Evolutionary conservation across 2,113 vertebrate genomes (phyloP).

Genomic region (Ranitomeya imitator): DNA sequence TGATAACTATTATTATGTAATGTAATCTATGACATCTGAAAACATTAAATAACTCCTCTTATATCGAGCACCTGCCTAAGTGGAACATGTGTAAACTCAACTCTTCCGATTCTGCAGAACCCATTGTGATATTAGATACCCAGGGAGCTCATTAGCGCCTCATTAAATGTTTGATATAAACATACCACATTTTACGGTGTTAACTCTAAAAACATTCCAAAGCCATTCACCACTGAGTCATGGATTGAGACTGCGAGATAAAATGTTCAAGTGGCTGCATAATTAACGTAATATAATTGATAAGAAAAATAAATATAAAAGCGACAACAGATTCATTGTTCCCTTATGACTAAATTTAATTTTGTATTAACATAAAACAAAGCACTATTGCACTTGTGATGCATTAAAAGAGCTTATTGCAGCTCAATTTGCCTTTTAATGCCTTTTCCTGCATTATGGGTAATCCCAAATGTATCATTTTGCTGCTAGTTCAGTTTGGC

Average conservation of each 20-base stretch:
- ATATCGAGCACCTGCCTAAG: not conserved
- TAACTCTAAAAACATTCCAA: constrained; percentile 57
- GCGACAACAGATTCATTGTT: constrained; percentile 33
- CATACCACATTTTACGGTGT: constrained; percentile 55
- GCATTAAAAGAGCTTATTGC: constrained; percentile 47
- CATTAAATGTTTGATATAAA: constrained; percentile 58
- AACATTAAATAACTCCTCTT: not conserved
- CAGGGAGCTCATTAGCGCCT: constrained; percentile 61
- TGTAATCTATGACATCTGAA: not conserved
- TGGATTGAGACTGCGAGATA: not conserved
- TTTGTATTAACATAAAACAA: not conserved
- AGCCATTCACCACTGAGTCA: constrained; percentile 40
- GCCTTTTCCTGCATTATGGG: not conserved
- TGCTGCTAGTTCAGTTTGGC: not conserved
- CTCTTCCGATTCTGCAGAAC: constrained; percentile 19
- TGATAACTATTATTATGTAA: not conserved
- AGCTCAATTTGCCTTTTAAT: constrained; percentile 28
- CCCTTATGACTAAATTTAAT: constrained; percentile 27
- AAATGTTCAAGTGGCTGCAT: constrained; percentile 53
- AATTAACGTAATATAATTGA: constrained; percentile 57
- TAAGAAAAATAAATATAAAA: constrained; percentile 46
- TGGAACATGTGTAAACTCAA: constrained; percentile 17
- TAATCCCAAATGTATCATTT: not conserved
- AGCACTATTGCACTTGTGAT: not conserved
- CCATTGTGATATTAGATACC: constrained; percentile 45